These are phyloP conservation scores for Monodelphis domestica DNA, from an alignment of 2,797 vertebrate species.

Conservation along the genomic window DNA sequence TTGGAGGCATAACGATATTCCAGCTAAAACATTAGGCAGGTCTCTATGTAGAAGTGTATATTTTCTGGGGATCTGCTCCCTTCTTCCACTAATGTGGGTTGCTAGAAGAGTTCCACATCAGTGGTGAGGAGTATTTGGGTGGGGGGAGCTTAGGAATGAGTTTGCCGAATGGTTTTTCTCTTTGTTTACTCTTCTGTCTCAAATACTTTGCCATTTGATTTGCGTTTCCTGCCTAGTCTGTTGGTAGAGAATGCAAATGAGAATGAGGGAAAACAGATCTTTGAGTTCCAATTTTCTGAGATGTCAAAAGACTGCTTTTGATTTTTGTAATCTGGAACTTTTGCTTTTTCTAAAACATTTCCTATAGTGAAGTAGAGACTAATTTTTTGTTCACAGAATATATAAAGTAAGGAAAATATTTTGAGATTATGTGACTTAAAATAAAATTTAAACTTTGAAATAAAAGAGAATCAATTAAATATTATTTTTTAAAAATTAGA, in stretches of 20 bases:
- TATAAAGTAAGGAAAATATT: conserved; percentile 51
- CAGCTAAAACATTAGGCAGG: neutral
- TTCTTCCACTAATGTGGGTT: neutral
- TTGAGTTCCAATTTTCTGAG: conserved; percentile 44
- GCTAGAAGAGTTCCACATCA: neutral
- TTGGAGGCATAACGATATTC: neutral
- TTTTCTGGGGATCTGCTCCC: neutral
- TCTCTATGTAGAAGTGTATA: neutral
- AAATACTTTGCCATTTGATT: neutral
- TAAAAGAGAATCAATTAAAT: conserved; percentile 34
- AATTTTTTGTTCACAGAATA: conserved; percentile 3
- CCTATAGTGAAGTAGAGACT: conserved; percentile 24
- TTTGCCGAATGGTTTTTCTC: neutral
- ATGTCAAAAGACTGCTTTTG: conserved; percentile 28
- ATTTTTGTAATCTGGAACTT: conserved; percentile 51
- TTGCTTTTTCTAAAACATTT: conserved; percentile 47
- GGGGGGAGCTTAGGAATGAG: neutral
- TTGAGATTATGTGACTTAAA: conserved; percentile 52
- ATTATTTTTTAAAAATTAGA: conserved; percentile 44
- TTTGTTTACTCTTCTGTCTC: neutral
- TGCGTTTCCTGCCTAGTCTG: neutral
- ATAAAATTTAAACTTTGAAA: conserved; percentile 40
- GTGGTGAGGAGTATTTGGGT: neutral
- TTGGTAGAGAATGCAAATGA: conserved; percentile 17
- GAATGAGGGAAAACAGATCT: conserved; percentile 43